Evolutionary conservation across 2,888 invertebrate genomes (phyloP), one percentile per base, ranked within the genome.

Genomic region (Candidula unifasciata): DNA sequence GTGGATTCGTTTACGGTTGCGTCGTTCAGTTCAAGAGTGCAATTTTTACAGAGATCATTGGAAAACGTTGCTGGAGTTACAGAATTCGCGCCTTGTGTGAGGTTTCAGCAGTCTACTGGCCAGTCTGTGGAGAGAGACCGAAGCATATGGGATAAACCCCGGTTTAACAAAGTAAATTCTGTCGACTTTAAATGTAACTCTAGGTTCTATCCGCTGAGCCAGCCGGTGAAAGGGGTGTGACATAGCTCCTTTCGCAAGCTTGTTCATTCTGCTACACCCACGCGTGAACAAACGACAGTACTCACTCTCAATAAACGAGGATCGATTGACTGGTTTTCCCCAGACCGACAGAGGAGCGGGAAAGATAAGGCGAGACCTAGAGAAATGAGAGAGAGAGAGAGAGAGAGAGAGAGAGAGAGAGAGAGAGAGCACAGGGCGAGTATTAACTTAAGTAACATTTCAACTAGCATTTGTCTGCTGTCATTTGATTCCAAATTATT

Each of bases 311-410:
- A 73, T 73, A 44, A n/a, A 6, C 37, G 3, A 13, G 24, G n/a
- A 44, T 73, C 73, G 44, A 52, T 73, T 13, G n/a, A 13, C 73
- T 13, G 44, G 52, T 2, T 73, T 73, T 73, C 10, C 27, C 27
- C 27, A 54, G 54, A 30, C 54, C 30, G 3, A 27, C 54, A 54
- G 74, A 30, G 30, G 16, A 16, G 16, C n/a, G 16, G 16, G 30
- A 30, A 37, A 66, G 79, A 64, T 35, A 66, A 24, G 66, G 66
- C 6, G 80, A 69, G 69, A 80, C 52, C 44, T 37, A 21, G 60
- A 60, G 60, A 60, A 21, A 24, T n/a, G 60, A 60, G 60, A 60
- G 60, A 60, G 66, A 66, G 27, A 66, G 66, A 27, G 30, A 13
- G 27, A 3, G n/a, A 6, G 66, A 27, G 27, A n/a, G 24, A 27